A percentile compares a stretch with the other conserved stretches of the same genome.
These are phyloP conservation scores for Vulpes vulpes DNA, from an alignment of 2,113 vertebrate genomes.

Conservation along the genomic window DNA sequence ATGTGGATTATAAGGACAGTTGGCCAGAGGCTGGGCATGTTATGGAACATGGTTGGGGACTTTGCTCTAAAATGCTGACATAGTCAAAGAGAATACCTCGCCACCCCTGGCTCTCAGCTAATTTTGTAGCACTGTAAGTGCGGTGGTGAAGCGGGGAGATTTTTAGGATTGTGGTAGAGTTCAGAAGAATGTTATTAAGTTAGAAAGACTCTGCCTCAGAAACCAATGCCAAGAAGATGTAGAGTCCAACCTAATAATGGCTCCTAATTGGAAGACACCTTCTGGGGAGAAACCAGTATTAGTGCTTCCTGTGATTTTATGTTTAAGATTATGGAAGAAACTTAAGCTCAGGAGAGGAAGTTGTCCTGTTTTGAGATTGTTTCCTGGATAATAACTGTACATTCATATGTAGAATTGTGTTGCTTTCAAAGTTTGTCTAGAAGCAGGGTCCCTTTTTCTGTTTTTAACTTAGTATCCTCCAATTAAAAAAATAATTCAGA, in stretches of 20 bases:
- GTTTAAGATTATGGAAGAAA: not conserved
- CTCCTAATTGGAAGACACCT: not conserved
- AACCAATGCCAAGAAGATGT: not conserved
- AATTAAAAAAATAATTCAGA: conserved; percentile 14
- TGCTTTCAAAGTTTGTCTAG: not conserved
- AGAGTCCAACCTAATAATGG: not conserved
- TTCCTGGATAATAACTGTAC: not conserved
- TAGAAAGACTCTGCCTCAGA: not conserved
- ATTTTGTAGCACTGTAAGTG: not conserved
- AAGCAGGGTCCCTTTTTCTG: not conserved
- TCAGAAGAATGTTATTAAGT: not conserved
- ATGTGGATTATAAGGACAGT: not conserved
- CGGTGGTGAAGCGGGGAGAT: not conserved
- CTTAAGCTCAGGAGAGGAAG: not conserved
- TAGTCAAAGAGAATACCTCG: not conserved
- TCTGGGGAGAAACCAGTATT: not conserved
- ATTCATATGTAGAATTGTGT: not conserved
- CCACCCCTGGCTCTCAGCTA: not conserved
- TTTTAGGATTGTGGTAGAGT: not conserved
- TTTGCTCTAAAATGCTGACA: not conserved
- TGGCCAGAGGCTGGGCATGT: not conserved
- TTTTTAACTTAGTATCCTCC: not conserved
- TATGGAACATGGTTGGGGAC: not conserved
- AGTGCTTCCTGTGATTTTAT: not conserved
- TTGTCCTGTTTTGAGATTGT: not conserved